Evolutionary conservation across 1,140 invertebrate species (phyloP).

Genomic region (Pseudomyrmex sp.): DNA sequence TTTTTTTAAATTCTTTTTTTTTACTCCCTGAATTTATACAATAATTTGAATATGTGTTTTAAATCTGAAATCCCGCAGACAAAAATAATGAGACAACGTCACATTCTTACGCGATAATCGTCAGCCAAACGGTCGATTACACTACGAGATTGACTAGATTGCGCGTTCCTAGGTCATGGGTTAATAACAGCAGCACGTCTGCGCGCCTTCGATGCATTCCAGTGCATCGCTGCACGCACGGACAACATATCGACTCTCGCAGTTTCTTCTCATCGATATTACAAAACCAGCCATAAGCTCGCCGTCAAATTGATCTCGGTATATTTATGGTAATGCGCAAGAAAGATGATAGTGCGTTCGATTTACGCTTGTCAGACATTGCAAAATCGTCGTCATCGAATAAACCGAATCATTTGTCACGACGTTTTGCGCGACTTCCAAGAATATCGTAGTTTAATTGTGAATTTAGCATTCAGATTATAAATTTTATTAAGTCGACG

Average conservation of each 20-base stretch:
- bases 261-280: conserved; percentile 43
- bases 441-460: conserved; percentile 4
- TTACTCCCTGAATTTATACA: neutral
- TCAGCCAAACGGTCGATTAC: conserved; percentile 23
- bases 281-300: conserved; percentile 41
- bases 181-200: conserved; percentile 50
- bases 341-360: neutral
- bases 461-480: conserved; percentile 8
- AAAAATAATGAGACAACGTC: conserved; percentile 24
- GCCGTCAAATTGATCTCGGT: conserved; percentile 33
- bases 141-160: conserved; percentile 29
- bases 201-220: conserved; percentile 39
- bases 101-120: conserved; percentile 33
- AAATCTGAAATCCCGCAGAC: conserved; percentile 2
- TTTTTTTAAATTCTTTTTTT: neutral
- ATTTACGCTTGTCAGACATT: conserved; percentile 32
- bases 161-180: conserved; percentile 32
- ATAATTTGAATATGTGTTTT: neutral
- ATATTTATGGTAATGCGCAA: conserved; percentile 42
- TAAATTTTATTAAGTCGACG: conserved; percentile 14
- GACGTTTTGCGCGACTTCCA: neutral
- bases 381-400: conserved; percentile 17
- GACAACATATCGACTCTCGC: conserved; percentile 12
- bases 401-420: conserved; percentile 30
- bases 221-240: conserved; percentile 38